phyloP scores from a whole-genome alignment of 2,113 vertebrate genomes.

The Uropsilus gracilis region DNA sequence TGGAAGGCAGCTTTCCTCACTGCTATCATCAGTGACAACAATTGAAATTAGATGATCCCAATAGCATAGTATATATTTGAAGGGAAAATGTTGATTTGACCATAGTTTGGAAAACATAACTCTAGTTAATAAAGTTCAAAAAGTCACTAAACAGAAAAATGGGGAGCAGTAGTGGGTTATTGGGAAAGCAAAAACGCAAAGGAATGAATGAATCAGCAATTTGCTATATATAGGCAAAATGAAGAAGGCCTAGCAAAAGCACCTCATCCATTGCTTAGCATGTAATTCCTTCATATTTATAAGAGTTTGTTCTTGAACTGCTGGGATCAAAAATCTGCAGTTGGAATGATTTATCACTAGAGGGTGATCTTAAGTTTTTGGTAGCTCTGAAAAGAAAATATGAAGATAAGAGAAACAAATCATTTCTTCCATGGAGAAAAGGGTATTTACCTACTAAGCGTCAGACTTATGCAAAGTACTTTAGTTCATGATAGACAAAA shows the following conservation, averaged over 20 bases:
- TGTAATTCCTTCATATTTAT: not conserved
- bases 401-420: not conserved
- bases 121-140: not conserved
- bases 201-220: not conserved
- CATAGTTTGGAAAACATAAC: not conserved
- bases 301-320: not conserved
- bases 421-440: not conserved
- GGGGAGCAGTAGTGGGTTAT: not conserved
- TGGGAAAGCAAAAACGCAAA: not conserved
- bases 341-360: slow-evolving; percentile 46
- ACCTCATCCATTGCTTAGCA: not conserved
- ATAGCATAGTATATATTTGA: not conserved
- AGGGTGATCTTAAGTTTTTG: slow-evolving; percentile 33
- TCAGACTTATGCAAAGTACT: not conserved
- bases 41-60: not conserved
- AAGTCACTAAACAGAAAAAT: not conserved
- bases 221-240: not conserved
- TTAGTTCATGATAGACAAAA: not conserved
- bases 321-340: not conserved
- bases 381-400: not conserved
- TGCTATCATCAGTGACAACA: not conserved
- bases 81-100: not conserved
- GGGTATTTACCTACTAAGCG: not conserved
- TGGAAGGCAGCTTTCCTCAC: not conserved
- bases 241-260: not conserved